Evolutionary conservation across 2,888 invertebrate genomes (phyloP).

Genomic region (Patella depressa): DNA sequence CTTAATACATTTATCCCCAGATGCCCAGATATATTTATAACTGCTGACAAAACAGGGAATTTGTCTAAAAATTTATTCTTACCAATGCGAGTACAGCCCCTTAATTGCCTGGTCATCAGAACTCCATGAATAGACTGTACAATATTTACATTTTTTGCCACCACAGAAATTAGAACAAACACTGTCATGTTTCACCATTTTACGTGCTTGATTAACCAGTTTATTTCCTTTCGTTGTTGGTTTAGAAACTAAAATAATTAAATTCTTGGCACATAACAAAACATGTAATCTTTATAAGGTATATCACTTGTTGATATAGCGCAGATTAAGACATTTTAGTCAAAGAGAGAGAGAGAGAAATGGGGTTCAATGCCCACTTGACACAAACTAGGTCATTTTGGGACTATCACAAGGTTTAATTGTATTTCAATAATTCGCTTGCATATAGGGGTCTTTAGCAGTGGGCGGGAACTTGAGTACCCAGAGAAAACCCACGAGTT

Average conservation of each 20-base stretch:
- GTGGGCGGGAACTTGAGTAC: too few species aligned
- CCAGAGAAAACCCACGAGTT: too few species aligned
- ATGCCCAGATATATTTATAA: too few species aligned
- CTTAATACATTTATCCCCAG: too few species aligned
- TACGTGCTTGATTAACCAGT: constrained; percentile 68
- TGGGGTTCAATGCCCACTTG: too few species aligned
- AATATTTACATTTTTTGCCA: constrained; percentile 86
- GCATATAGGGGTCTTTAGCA: too few species aligned
- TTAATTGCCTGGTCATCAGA: constrained; percentile 79
- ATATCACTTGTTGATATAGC: background rate
- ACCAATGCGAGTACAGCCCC: constrained; percentile 90
- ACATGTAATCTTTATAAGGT: background rate
- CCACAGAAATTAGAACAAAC: constrained; percentile 89
- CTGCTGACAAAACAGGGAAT: too few species aligned
- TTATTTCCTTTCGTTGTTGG: constrained; percentile 62
- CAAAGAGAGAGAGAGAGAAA: too few species aligned
- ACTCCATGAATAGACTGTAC: constrained; percentile 76
- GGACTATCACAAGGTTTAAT: too few species aligned
- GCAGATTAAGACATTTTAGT: background rate
- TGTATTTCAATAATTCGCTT: too few species aligned
- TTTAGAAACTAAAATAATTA: constrained; percentile 38
- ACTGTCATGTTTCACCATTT: constrained; percentile 78
- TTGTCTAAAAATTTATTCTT: constrained; percentile 54
- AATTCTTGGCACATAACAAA: background rate
- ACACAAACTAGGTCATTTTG: too few species aligned